Conservation (phyloP, 2,113 vertebrate genomes). For the Alexandromys fortis region DNA sequence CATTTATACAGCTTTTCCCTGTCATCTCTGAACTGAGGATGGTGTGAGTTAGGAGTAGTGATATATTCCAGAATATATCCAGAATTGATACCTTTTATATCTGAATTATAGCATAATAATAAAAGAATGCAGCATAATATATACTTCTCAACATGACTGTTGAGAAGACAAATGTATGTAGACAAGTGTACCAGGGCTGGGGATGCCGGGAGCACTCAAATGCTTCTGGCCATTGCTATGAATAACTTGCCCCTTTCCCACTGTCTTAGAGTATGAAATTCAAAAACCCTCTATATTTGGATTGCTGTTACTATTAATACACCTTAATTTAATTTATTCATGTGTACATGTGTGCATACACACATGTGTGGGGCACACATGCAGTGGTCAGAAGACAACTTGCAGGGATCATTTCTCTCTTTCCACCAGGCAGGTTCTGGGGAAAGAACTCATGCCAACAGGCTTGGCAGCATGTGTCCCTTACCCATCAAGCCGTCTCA, state of each 20-base stretch:
- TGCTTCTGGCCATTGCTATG: neutral
- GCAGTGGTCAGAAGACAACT: neutral
- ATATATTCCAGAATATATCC: no score
- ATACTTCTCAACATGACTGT: fast-evolving
- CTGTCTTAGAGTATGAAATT: neutral
- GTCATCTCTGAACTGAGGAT: neutral
- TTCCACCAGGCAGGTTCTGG: neutral
- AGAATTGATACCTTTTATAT: no score
- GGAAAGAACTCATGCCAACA: neutral
- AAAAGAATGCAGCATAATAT: no score
- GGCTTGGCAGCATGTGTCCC: no score
- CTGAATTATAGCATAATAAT: no score
- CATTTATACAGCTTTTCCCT: neutral
- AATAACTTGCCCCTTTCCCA: neutral
- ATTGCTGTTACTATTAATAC: neutral
- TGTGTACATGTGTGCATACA: neutral
- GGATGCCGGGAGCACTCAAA: neutral
- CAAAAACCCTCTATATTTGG: neutral
- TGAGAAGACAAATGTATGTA: neutral
- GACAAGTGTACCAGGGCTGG: neutral
- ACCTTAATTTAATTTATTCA: neutral
- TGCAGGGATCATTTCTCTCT: neutral
- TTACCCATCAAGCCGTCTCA: neutral
- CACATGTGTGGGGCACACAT: neutral
- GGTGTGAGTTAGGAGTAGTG: neutral